phyloP scores from a whole-genome alignment of 1,140 invertebrate species.

The Brachionus manjavacas region DNA sequence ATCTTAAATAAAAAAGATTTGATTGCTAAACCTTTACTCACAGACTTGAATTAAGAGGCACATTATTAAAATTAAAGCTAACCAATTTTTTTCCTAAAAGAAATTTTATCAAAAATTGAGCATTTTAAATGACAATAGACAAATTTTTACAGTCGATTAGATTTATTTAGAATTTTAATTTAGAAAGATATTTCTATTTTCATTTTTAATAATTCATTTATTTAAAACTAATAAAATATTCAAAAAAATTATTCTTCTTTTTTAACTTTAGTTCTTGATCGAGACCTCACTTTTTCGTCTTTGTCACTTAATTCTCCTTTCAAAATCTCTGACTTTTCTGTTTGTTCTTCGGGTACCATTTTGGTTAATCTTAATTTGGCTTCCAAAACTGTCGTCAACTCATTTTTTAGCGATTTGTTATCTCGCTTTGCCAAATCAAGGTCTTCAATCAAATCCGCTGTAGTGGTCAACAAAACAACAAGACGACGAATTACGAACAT shows the following conservation, averaged over 20 bases:
- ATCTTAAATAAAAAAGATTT: no score
- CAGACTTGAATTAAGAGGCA: background rate
- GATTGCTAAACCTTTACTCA: no score
- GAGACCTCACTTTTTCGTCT: background rate
- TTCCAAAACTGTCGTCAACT: background rate
- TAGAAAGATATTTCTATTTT: background rate
- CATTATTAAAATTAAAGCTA: background rate
- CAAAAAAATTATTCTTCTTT: conserved; percentile 24
- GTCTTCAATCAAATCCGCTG: background rate
- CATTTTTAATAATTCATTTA: background rate
- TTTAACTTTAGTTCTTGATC: conserved; percentile 11
- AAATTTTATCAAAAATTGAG: background rate
- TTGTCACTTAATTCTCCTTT: background rate
- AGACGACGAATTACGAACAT: conserved; percentile 49
- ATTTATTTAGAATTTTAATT: background rate
- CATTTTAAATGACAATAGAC: background rate
- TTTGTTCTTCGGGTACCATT: background rate
- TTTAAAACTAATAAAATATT: background rate
- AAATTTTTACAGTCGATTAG: background rate
- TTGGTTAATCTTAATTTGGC: background rate
- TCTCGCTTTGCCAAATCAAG: background rate
- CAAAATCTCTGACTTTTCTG: background rate
- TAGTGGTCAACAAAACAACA: conserved; percentile 3
- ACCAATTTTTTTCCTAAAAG: background rate
- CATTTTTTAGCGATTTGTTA: background rate